These are phyloP conservation scores for Octonoba sinensis DNA, from an alignment of 2,888 invertebrate species.

Conservation along the genomic window DNA sequence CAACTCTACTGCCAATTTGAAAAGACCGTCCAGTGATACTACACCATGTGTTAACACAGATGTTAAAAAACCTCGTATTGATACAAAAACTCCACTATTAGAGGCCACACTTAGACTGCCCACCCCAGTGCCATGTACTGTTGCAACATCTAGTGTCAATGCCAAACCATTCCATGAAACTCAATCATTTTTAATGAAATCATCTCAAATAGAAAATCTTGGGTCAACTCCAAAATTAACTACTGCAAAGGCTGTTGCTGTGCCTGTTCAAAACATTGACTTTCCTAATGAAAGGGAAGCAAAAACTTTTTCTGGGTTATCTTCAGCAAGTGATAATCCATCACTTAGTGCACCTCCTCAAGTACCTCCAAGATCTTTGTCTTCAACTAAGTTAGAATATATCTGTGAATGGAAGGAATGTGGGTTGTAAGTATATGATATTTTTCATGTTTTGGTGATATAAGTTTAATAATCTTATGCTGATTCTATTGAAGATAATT, in stretches of 20 bases:
- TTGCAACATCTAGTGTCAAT: conserved; percentile 41
- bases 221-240: conserved; percentile 43
- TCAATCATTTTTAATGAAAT: conserved; percentile 46
- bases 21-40: conserved; percentile 63
- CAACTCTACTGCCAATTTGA: conserved; percentile 47
- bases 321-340: conserved; percentile 55
- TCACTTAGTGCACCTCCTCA: conserved; percentile 38
- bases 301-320: conserved; percentile 66
- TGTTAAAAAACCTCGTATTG: conserved; percentile 48
- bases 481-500: neutral
- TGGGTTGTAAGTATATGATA: conserved; percentile 73
- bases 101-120: conserved; percentile 56
- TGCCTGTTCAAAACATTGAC: conserved; percentile 65
- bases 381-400: conserved; percentile 68
- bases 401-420: conserved; percentile 97
- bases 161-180: conserved; percentile 52
- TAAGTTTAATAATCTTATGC: neutral
- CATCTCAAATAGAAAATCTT: conserved; percentile 35
- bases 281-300: conserved; percentile 68
- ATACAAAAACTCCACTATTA: conserved; percentile 56
- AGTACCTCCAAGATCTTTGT: conserved; percentile 47
- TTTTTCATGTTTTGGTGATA: neutral
- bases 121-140: conserved; percentile 53
- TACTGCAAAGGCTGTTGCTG: conserved; percentile 48
- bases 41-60: conserved; percentile 24